Conservation (phyloP, 2,888 invertebrate species). For the Drosophila paracracens region DNA sequence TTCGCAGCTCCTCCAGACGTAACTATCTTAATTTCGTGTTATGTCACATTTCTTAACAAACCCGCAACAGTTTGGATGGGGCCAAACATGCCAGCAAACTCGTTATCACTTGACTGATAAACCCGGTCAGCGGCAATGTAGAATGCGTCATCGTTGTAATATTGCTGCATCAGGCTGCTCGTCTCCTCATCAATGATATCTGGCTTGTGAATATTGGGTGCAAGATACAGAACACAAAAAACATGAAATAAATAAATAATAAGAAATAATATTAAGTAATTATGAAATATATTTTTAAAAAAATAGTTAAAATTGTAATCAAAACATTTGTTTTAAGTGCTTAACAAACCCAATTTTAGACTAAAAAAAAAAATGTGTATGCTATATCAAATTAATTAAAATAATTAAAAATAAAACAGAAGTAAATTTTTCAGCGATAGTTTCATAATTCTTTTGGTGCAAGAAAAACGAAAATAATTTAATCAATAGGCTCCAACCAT, state of each 20-base stretch:
- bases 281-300: not conserved
- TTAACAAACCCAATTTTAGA: not conserved
- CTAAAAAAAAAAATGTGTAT: not conserved
- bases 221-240: constrained; percentile 20
- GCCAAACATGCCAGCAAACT: constrained; percentile 84
- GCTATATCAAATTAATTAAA: not conserved
- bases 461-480: not conserved
- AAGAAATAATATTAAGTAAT: constrained; percentile 7
- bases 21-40: constrained; percentile 1
- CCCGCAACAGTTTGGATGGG: constrained; percentile 84
- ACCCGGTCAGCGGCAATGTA: constrained; percentile 84
- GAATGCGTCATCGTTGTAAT: constrained; percentile 84
- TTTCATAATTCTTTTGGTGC: not conserved
- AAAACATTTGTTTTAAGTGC: not conserved
- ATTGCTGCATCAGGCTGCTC: constrained; percentile 83
- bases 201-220: constrained; percentile 30
- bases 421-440: not conserved
- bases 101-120: constrained; percentile 84
- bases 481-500: not conserved
- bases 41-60: constrained; percentile 67
- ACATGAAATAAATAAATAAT: constrained; percentile 26
- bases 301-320: not conserved
- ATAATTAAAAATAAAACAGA: not conserved
- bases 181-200: constrained; percentile 83
- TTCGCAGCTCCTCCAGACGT: constrained; percentile 1